These are phyloP conservation scores for Drosophila greeni DNA, from an alignment of 2,888 invertebrate species.

Conservation along the genomic window DNA sequence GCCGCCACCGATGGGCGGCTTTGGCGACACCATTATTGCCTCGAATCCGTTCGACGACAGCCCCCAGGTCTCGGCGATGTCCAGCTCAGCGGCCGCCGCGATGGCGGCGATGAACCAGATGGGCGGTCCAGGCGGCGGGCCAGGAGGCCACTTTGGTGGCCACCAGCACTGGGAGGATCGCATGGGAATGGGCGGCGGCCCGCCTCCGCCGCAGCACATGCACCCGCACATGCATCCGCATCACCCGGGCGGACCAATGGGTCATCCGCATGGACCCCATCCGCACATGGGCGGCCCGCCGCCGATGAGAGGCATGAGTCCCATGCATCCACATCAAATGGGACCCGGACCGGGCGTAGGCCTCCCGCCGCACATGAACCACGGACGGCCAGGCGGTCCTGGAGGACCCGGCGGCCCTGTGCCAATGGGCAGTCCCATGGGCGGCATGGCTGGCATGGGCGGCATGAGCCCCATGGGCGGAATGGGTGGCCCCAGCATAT, in stretches of 20 bases:
- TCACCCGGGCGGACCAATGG: constrained; percentile 83
- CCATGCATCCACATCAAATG: constrained; percentile 76
- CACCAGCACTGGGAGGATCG: constrained; percentile 80
- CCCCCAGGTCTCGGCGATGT: constrained; percentile 81
- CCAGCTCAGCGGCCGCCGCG: constrained; percentile 78
- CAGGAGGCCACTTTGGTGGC: constrained; percentile 65
- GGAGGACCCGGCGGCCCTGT: constrained; percentile 67
- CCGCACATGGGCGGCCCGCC: constrained; percentile 81
- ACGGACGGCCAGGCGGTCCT: constrained; percentile 73
- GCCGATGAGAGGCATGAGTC: constrained; percentile 80
- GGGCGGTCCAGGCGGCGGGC: constrained; percentile 75
- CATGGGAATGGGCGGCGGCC: constrained; percentile 79
- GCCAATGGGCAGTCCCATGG: constrained; percentile 81
- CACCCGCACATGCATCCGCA: constrained; percentile 86
- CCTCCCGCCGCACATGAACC: constrained; percentile 78
- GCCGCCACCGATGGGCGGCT: constrained; percentile 91
- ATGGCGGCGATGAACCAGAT: constrained; percentile 84
- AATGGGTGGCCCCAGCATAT: constrained; percentile 79
- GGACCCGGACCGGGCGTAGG: constrained; percentile 75
- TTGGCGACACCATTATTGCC: constrained; percentile 95
- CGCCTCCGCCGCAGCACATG: constrained; percentile 80
- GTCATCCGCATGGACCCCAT: constrained; percentile 80
- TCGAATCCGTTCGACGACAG: constrained; percentile 97
- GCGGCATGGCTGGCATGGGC: constrained; percentile 80
- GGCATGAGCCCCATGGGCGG: constrained; percentile 81